A percentile compares a stretch with the other conserved stretches of the same genome.
These are phyloP conservation scores for Ommatoiulus sabulosus DNA, from an alignment of 2,888 invertebrate genomes.

Conservation along the genomic window DNA sequence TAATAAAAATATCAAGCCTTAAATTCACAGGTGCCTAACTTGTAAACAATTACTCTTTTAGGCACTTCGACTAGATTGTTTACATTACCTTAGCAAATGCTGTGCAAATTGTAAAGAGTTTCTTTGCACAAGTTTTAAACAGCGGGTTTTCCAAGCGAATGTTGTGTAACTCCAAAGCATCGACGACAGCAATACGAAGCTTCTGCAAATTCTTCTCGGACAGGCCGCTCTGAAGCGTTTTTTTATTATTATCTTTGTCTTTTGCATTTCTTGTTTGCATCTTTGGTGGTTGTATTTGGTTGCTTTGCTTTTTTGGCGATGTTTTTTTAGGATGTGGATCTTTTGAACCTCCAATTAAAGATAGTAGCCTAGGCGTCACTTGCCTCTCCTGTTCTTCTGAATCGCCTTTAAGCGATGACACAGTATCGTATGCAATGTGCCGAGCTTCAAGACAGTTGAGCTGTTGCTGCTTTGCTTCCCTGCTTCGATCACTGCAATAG, in stretches of 20 bases:
- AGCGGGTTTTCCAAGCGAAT: constrained; percentile 57
- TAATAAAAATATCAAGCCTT: neutral
- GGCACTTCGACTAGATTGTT: neutral
- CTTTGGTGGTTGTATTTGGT: neutral
- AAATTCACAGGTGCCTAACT: neutral
- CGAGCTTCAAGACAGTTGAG: neutral
- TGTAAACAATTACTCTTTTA: neutral
- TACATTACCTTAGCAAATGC: constrained; percentile 59
- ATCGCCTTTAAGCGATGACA: neutral
- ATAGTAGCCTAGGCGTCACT: neutral
- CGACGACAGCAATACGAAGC: constrained; percentile 60
- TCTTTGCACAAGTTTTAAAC: constrained; percentile 60
- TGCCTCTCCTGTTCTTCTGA: neutral
- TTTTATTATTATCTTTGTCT: neutral
- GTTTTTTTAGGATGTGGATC: neutral
- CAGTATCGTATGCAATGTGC: neutral
- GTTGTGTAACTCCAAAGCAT: constrained; percentile 60
- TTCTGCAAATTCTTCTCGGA: constrained; percentile 58
- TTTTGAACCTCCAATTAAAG: neutral
- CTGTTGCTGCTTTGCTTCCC: neutral
- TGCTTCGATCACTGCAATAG: neutral
- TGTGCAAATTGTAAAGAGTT: constrained; percentile 60
- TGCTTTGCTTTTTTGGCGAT: neutral
- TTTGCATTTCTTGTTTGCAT: neutral
- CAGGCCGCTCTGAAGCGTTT: neutral